These are phyloP conservation scores for Dolichopus griseipennis DNA, from an alignment of 2,888 invertebrate genomes.

Conservation along the genomic window DNA sequence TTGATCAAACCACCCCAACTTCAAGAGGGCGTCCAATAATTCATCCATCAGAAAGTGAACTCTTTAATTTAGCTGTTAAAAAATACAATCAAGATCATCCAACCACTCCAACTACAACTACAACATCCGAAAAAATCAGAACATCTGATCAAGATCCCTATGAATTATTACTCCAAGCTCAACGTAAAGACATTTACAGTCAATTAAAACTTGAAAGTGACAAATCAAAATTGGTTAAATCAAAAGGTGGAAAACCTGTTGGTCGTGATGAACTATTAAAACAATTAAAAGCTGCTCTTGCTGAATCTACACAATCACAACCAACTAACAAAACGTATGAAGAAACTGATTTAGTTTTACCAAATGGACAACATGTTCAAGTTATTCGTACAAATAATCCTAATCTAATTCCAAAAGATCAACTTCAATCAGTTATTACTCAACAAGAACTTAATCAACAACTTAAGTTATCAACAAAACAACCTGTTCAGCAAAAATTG, in stretches of 20 bases:
- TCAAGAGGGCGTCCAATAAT: constrained; percentile 39
- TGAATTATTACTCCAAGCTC: constrained; percentile 42
- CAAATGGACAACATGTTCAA: constrained; percentile 68
- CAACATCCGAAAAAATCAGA: constrained; percentile 47
- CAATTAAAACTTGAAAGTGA: constrained; percentile 50
- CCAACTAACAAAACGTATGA: constrained; percentile 59
- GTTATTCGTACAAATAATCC: constrained; percentile 63
- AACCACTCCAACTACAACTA: constrained; percentile 57
- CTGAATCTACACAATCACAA: constrained; percentile 57
- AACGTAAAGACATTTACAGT: constrained; percentile 51
- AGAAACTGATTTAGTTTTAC: constrained; percentile 62
- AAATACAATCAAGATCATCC: constrained; percentile 60
- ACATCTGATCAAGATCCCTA: constrained; percentile 38
- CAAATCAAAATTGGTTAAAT: constrained; percentile 44
- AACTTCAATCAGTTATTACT: constrained; percentile 38
- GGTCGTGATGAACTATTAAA: constrained; percentile 63
- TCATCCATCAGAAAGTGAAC: constrained; percentile 52
- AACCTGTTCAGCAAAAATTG: neutral
- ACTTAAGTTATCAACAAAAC: neutral
- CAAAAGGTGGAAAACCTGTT: constrained; percentile 51
- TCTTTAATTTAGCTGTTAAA: constrained; percentile 58
- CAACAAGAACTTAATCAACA: constrained; percentile 23
- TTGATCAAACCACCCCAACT: constrained; percentile 13
- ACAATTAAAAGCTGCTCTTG: constrained; percentile 63
- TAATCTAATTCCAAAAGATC: constrained; percentile 54